Evolutionary conservation across 2,888 invertebrate species (phyloP).

Genomic region (Belgica antarctica): DNA sequence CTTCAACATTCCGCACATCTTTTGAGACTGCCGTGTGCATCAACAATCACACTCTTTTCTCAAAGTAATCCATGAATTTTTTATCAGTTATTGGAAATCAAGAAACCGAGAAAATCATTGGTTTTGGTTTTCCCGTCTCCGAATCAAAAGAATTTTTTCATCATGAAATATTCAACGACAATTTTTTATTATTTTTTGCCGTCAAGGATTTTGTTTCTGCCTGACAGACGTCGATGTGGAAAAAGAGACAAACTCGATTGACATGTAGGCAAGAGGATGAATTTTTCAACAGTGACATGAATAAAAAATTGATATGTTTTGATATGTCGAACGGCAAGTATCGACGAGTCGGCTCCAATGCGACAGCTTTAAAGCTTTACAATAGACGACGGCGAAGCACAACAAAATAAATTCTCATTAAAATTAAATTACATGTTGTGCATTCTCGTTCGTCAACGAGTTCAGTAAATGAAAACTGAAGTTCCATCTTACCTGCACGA

Average conservation of each 20-base stretch:
- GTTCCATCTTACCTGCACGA: no score
- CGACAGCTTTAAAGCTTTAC: background rate
- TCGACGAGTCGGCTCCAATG: no score
- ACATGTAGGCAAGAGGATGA: constrained; percentile 14
- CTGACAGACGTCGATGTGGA: constrained; percentile 2
- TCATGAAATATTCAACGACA: constrained; percentile 18
- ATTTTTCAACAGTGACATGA: background rate
- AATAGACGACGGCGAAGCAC: background rate
- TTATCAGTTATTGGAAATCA: constrained; percentile 29
- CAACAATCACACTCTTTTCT: background rate
- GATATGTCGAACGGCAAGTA: constrained; percentile 11
- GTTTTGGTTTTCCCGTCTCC: background rate
- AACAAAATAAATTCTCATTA: constrained; percentile 29
- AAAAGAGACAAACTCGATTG: constrained; percentile 9
- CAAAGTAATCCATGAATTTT: constrained; percentile 33
- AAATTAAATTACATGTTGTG: constrained; percentile 39
- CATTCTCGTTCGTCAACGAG: no score
- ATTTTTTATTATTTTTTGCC: background rate
- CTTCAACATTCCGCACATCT: no score
- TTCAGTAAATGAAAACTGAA: no score
- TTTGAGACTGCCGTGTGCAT: background rate
- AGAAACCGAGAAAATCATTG: no score
- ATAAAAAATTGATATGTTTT: constrained; percentile 32
- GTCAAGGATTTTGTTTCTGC: background rate
- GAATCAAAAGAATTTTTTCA: constrained; percentile 17